A percentile compares a stretch with the other conserved stretches of the same genome.
These are phyloP conservation scores for Pollenia amentaria DNA, from an alignment of 2,888 invertebrate genomes.

Conservation along the genomic window DNA sequence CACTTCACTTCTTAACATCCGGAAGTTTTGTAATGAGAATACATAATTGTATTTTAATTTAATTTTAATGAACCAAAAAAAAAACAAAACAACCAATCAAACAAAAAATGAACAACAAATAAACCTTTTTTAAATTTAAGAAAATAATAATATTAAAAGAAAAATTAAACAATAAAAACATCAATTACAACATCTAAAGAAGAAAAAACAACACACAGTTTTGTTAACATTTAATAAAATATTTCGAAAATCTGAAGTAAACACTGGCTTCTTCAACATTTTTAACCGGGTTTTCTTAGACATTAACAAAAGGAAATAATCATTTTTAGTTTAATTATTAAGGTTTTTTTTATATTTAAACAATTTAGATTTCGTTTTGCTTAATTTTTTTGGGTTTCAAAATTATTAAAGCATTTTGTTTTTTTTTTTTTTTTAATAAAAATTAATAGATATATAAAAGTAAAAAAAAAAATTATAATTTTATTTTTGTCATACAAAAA, in stretches of 20 bases:
- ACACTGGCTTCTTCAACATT: conserved; percentile 12
- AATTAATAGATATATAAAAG: conserved; percentile 62
- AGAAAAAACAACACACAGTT: conserved; percentile 60
- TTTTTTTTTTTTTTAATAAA: conserved; percentile 62
- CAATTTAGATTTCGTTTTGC: conserved; percentile 44
- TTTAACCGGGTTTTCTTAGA: conserved; percentile 1
- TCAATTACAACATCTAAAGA: conserved; percentile 54
- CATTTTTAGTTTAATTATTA: conserved; percentile 66
- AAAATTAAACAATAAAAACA: conserved; percentile 56
- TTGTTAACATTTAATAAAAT: conserved; percentile 66
- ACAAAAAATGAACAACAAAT: conserved; percentile 81
- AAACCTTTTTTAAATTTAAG: conserved; percentile 76
- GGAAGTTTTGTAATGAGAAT: conserved; percentile 52
- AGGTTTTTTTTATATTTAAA: conserved; percentile 65
- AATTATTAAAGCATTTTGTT: conserved; percentile 65
- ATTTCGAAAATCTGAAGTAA: conserved; percentile 14
- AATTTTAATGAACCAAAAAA: conserved; percentile 68
- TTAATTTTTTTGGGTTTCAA: conserved; percentile 50
- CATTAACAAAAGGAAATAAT: conserved; percentile 37
- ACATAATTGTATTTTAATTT: conserved; percentile 82
- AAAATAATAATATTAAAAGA: conserved; percentile 58
- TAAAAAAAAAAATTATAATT: conserved; percentile 36
- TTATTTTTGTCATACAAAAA: conserved; percentile 65
- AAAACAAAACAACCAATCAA: conserved; percentile 3
- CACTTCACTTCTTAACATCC: conserved; percentile 46